Conservation (phyloP, 2,888 invertebrate genomes). For the Heliconius cydno region DNA sequence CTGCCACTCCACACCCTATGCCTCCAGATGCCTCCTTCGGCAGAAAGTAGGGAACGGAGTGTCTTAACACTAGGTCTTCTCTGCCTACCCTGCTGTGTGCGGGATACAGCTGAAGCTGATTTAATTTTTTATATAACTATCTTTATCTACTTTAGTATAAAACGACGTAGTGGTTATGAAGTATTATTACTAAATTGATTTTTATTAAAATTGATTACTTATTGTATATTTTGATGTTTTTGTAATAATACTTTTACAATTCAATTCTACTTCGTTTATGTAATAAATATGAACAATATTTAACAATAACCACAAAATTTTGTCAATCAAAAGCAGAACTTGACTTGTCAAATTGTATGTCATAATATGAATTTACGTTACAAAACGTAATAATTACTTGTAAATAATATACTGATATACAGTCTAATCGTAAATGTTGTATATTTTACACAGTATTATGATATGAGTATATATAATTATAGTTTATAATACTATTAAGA, state of each 20-base stretch:
- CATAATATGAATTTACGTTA: not conserved
- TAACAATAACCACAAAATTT: not conserved
- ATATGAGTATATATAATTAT: too few species aligned
- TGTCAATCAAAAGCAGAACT: not conserved
- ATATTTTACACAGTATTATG: too few species aligned
- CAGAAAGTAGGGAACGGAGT: too few species aligned
- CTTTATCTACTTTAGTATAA: not conserved
- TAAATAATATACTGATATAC: too few species aligned
- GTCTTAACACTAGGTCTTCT: too few species aligned
- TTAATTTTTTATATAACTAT: not conserved
- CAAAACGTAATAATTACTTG: too few species aligned
- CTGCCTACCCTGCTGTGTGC: too few species aligned
- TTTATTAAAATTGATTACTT: not conserved
- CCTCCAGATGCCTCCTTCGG: too few species aligned
- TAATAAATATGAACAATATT: not conserved
- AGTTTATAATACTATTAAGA: too few species aligned
- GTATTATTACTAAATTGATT: not conserved
- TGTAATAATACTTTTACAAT: not conserved
- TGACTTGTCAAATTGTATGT: not conserved
- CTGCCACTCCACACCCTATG: too few species aligned
- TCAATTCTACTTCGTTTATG: not conserved
- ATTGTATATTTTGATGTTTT: not conserved
- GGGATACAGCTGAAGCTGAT: too few species aligned
- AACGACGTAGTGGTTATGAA: not conserved
- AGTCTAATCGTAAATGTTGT: too few species aligned